phyloP scores from a whole-genome alignment of 2,797 vertebrate species.

The Sus cebifrons region DNA sequence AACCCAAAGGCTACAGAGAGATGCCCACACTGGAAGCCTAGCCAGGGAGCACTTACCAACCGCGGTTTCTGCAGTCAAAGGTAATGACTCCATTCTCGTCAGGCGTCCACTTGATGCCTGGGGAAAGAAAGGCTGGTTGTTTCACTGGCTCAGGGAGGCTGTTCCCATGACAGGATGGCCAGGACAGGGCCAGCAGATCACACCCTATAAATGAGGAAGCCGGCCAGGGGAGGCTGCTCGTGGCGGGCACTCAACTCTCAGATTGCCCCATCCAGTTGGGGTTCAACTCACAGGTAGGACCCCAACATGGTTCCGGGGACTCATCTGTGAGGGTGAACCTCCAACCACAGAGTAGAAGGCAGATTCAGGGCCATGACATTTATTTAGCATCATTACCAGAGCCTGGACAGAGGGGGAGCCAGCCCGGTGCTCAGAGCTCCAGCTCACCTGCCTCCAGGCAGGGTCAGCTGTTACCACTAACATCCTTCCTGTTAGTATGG shows the following conservation, averaged over 20 bases:
- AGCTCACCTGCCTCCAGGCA: neutral
- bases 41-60: constrained; percentile 92
- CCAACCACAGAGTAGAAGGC: neutral
- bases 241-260: neutral
- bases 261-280: neutral
- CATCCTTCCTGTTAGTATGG: neutral
- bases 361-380: neutral
- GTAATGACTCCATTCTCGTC: constrained; percentile 97
- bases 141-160: neutral
- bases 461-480: neutral
- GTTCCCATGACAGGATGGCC: neutral
- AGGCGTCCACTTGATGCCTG: constrained; percentile 97
- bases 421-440: neutral
- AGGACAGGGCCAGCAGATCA: neutral
- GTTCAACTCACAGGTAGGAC: neutral
- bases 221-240: neutral
- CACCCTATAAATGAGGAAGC: neutral
- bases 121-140: constrained; percentile 42
- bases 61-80: constrained; percentile 97
- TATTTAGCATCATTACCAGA: neutral
- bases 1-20: neutral
- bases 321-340: neutral
- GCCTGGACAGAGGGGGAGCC: neutral
- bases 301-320: no score
- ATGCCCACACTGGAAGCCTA: neutral